Percentiles rank a stretch among this genome's conserved stretches.
These are phyloP conservation scores for Pachypanchax playfairii DNA, from an alignment of 2,113 vertebrate species.

Conservation along the genomic window DNA sequence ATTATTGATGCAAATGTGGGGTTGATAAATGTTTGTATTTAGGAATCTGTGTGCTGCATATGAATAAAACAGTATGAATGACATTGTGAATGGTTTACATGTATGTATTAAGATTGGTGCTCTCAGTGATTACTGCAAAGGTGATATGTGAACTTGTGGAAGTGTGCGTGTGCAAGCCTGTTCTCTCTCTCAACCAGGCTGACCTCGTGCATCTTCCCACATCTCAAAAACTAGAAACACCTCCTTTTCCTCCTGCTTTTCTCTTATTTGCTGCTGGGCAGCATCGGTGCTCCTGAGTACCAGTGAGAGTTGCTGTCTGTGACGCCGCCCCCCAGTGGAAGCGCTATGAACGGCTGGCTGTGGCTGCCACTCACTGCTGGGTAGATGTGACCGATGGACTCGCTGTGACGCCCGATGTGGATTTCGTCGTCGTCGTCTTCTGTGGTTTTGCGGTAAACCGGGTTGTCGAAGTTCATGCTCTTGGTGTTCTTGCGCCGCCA, in stretches of 20 bases:
- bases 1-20: conserved; percentile 12
- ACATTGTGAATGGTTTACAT: conserved; percentile 18
- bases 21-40: conserved; percentile 25
- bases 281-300: conserved; percentile 80
- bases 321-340: conserved; percentile 77
- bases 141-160: conserved; percentile 27
- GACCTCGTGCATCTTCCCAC: conserved; percentile 21
- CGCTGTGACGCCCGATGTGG: conserved; percentile 91
- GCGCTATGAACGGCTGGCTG: conserved; percentile 79
- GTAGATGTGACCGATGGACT: conserved; percentile 93
- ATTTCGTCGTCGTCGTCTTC: conserved; percentile 96
- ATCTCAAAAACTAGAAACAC: conserved; percentile 26
- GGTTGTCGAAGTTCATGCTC: conserved; percentile 99
- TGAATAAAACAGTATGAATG: conserved; percentile 15
- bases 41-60: conserved; percentile 30
- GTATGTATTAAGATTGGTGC: conserved; percentile 14
- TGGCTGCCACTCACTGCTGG: conserved; percentile 90
- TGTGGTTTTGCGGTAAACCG: conserved; percentile 96
- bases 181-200: conserved; percentile 45
- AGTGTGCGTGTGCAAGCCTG: conserved; percentile 44
- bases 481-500: conserved; percentile 98
- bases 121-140: conserved; percentile 33
- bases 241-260: conserved; percentile 5
- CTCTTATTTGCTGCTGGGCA: conserved; percentile 76
- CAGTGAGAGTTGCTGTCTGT: conserved; percentile 82